phyloP scores from a whole-genome alignment of 2,888 invertebrate species.

The Lochmaea capreae region DNA sequence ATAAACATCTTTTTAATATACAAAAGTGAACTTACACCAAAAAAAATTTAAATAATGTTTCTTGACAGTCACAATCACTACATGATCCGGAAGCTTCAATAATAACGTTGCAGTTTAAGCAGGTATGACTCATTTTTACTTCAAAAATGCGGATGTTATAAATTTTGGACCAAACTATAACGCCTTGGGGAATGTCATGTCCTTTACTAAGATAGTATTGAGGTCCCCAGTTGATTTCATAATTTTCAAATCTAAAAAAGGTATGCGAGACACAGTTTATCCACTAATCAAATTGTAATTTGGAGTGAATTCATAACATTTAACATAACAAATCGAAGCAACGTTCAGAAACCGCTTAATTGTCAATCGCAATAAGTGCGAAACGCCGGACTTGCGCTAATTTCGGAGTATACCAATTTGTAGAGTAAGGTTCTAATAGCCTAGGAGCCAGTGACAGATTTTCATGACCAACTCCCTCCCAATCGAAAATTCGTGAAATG shows the following conservation, averaged over 20 bases:
- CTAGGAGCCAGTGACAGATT: too few relatives aligned
- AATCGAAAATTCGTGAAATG: too few relatives aligned
- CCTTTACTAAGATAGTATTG: constrained; percentile 36
- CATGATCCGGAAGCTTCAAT: constrained; percentile 3
- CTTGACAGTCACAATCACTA: background rate
- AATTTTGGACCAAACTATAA: constrained; percentile 39
- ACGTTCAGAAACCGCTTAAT: too few relatives aligned
- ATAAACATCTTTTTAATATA: too few relatives aligned
- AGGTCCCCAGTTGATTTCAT: constrained; percentile 36
- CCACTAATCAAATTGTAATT: background rate
- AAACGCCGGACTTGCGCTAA: too few relatives aligned
- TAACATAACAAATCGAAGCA: too few relatives aligned
- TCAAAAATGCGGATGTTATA: constrained; percentile 35
- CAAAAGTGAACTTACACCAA: constrained; percentile 5
- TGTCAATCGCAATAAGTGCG: too few relatives aligned
- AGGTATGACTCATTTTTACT: constrained; percentile 26
- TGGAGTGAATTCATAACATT: background rate
- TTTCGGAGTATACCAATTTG: too few relatives aligned
- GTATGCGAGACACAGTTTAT: background rate
- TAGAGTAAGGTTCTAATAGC: too few relatives aligned
- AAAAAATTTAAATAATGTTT: background rate
- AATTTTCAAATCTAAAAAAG: constrained; percentile 36
- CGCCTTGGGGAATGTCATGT: constrained; percentile 37
- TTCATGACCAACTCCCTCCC: too few relatives aligned
- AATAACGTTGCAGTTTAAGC: constrained; percentile 25